Base-by-base conservation (phyloP, 2,113 vertebrate species). In the Ciconia maguari region DNA sequence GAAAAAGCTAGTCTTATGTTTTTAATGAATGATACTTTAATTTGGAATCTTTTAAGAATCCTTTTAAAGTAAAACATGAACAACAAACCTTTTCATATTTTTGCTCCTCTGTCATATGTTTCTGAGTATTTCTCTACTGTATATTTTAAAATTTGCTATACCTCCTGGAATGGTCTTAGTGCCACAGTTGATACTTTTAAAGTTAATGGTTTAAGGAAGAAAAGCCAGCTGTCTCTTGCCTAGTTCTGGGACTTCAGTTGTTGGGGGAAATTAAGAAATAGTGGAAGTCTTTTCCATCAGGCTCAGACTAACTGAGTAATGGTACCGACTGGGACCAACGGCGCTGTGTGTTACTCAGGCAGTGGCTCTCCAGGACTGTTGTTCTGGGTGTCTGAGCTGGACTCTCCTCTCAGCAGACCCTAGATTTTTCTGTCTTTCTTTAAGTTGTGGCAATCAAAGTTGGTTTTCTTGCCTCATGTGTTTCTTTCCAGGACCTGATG, bases 21-120 rank as follows among this genome's bases (percentile, higher is more conserved):
- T 96, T 76, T 52, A 76, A 90, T 52, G 24, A 83, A 48, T 60
- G 13, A 82, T 76, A 14, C 30, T 54, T 84, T 57, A 75, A 54
- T 78, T 79, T 70, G 26, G 27, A 76, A 69, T 77, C 25, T 84
- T 68, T 58, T 44, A 66, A 89, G 66, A 70, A 87, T 72, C 7
- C 21, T 69, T 94, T 88, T 75, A 69, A 90, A 85, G 26, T 85
- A 69, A 89, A 93, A 82, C 12, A 75, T 61, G 16, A 87, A 44
- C 38, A 75, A 44, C 4, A 72, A 83, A 22, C 10, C 19, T 72
- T 87, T 65, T 60, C n/a, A 16, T 71, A 16, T 32, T 87, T 58
- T 89, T 87, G 5, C 29, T 83, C 5, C 16, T 77, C 41, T 65
- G 9, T 70, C 57, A 29, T 64, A 21, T 41, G 12, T 82, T 93